phyloP scores from a whole-genome alignment of 2,888 invertebrate species.

The Ochropacha duplaris region DNA sequence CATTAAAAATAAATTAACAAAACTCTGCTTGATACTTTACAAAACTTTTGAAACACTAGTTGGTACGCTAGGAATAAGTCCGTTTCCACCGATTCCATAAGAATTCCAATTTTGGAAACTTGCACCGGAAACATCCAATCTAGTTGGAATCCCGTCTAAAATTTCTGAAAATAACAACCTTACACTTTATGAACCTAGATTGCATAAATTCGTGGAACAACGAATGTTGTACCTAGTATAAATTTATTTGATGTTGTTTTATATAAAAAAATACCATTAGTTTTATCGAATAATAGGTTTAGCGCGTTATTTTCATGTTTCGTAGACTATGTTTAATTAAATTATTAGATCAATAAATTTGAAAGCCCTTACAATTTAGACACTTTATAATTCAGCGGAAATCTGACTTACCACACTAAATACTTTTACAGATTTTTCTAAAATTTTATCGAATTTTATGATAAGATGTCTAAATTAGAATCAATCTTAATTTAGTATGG shows the following conservation, averaged over 20 bases:
- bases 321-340: too few relatives aligned
- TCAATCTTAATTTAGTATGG: too few relatives aligned
- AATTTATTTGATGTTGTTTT: background rate
- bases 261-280: background rate
- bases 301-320: too few relatives aligned
- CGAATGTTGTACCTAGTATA: background rate
- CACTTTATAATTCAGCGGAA: too few relatives aligned
- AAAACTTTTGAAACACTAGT: background rate
- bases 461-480: too few relatives aligned
- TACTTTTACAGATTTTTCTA: too few relatives aligned
- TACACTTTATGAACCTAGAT: background rate
- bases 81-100: background rate
- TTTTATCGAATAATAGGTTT: too few relatives aligned
- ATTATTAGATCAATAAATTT: too few relatives aligned
- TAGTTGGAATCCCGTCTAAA: background rate
- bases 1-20: background rate
- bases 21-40: background rate
- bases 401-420: too few relatives aligned
- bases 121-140: constrained; percentile 1
- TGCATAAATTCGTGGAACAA: background rate
- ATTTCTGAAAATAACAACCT: background rate
- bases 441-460: too few relatives aligned
- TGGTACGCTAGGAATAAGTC: background rate
- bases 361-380: too few relatives aligned
- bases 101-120: background rate